A percentile compares a stretch with the other conserved stretches of the same genome.
Evolutionary conservation across 2,888 invertebrate genomes (phyloP).

Genomic region (Artemia sinica): DNA sequence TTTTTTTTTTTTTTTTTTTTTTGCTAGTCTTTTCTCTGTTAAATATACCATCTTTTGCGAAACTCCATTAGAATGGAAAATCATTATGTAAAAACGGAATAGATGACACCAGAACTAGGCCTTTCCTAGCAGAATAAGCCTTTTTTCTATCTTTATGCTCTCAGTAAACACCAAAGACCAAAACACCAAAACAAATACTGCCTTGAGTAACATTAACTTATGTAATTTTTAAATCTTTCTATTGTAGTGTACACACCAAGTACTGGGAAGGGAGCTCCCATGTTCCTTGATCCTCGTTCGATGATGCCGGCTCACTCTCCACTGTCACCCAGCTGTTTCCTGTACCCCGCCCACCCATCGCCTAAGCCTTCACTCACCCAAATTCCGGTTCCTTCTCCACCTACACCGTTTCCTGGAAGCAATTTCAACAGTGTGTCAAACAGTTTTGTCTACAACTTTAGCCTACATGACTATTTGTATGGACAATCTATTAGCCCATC

Average conservation of each 20-base stretch:
- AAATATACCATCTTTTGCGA: too few relatives aligned
- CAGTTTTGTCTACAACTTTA: background rate
- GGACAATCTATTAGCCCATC: background rate
- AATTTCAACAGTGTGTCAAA: background rate
- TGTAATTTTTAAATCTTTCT: too few relatives aligned
- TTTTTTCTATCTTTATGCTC: too few relatives aligned
- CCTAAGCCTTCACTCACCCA: constrained; percentile 30
- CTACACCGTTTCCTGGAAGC: constrained; percentile 23
- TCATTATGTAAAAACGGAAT: too few relatives aligned
- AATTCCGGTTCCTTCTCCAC: constrained; percentile 31
- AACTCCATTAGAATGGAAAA: too few relatives aligned
- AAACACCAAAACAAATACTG: too few relatives aligned
- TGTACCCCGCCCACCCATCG: background rate
- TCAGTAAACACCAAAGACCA: too few relatives aligned
- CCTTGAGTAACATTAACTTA: too few relatives aligned
- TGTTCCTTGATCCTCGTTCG: constrained; percentile 7
- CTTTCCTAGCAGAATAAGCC: too few relatives aligned
- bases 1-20: too few relatives aligned
- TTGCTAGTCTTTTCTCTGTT: too few relatives aligned
- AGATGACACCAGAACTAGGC: too few relatives aligned
- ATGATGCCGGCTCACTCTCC: background rate
- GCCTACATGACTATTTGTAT: background rate
- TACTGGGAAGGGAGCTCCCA: background rate
- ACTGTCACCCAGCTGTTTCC: background rate
- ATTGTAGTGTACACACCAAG: background rate